A percentile compares a stretch with the other conserved stretches of the same genome.
Evolutionary conservation across 2,888 invertebrate genomes (phyloP).

Genomic region (Volucella inanis): DNA sequence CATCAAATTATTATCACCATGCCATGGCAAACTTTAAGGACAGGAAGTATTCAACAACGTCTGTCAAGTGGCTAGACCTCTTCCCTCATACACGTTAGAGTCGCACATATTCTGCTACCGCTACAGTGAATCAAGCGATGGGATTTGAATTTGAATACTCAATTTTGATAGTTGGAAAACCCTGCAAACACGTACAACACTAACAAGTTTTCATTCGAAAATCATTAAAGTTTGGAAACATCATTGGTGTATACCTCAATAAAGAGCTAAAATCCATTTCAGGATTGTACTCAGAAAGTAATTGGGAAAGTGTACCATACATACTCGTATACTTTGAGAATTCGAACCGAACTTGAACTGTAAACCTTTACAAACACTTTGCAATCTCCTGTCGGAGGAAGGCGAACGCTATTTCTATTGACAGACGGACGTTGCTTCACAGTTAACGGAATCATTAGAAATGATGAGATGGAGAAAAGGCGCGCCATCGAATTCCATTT

Average conservation of each 20-base stretch:
- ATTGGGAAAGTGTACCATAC: slow-evolving; percentile 43
- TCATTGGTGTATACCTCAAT: slow-evolving; percentile 20
- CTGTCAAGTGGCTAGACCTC: slow-evolving; percentile 7
- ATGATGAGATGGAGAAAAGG: slow-evolving; percentile 51
- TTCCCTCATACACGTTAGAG: slow-evolving; percentile 6
- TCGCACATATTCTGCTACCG: slow-evolving; percentile 26
- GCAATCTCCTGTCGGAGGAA: neutral
- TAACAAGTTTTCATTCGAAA: slow-evolving; percentile 39
- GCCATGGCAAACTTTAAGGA: slow-evolving; percentile 31
- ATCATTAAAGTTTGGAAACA: slow-evolving; percentile 43
- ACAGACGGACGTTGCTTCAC: slow-evolving; percentile 29
- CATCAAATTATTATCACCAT: slow-evolving; percentile 49
- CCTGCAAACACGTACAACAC: neutral
- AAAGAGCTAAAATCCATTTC: slow-evolving; percentile 30
- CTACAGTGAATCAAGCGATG: slow-evolving; percentile 18
- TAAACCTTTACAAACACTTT: slow-evolving; percentile 32
- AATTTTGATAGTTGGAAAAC: slow-evolving; percentile 24
- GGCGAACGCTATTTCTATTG: slow-evolving; percentile 23
- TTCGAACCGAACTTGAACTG: slow-evolving; percentile 8
- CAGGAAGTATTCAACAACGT: slow-evolving; percentile 36
- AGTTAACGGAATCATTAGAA: slow-evolving; percentile 55
- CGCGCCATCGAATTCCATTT: neutral
- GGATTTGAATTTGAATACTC: slow-evolving; percentile 27
- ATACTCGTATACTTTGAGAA: neutral
- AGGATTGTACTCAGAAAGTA: slow-evolving; percentile 39